These are phyloP conservation scores for Troides oblongomaculatus DNA, from an alignment of 2,888 invertebrate species.

Conservation along the genomic window DNA sequence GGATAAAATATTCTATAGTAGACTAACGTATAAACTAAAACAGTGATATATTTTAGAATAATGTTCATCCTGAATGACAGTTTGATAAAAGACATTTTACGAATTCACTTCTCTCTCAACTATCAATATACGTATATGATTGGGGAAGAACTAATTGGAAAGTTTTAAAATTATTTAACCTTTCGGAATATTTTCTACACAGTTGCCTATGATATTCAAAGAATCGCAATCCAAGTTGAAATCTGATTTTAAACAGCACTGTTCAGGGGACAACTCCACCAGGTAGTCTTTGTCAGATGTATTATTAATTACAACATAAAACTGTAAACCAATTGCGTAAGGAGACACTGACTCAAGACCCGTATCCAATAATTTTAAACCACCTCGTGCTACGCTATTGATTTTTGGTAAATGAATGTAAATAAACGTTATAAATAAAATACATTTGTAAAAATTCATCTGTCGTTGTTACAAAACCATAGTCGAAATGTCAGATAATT, in stretches of 20 bases:
- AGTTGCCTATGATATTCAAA: slow-evolving; percentile 51
- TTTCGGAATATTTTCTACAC: slow-evolving; percentile 43
- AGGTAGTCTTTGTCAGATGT: slow-evolving; percentile 44
- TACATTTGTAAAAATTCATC: slow-evolving; percentile 59
- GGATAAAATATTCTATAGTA: too few relatives aligned
- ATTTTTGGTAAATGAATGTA: slow-evolving; percentile 38
- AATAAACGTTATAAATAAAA: slow-evolving; percentile 50
- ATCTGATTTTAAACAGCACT: slow-evolving; percentile 54
- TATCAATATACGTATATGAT: too few relatives aligned
- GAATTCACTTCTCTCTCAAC: too few relatives aligned
- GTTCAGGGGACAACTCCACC: slow-evolving; percentile 52
- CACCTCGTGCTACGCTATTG: slow-evolving; percentile 38
- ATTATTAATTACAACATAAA: slow-evolving; percentile 53
- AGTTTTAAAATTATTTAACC: slow-evolving; percentile 40
- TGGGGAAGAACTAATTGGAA: slow-evolving; percentile 5
- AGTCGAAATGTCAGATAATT: slow-evolving; percentile 20
- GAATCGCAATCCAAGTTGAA: slow-evolving; percentile 49
- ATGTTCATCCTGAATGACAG: too few relatives aligned
- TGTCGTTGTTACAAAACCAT: slow-evolving; percentile 38
- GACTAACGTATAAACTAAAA: too few relatives aligned
- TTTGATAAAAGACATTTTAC: too few relatives aligned
- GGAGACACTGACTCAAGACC: slow-evolving; percentile 43
- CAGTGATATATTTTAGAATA: too few relatives aligned
- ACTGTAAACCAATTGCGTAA: slow-evolving; percentile 49
- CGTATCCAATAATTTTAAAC: slow-evolving; percentile 39